A percentile compares a stretch with the other conserved stretches of the same genome.
phyloP scores from a whole-genome alignment of 2,113 vertebrate genomes.

The Thermophis baileyi region DNA sequence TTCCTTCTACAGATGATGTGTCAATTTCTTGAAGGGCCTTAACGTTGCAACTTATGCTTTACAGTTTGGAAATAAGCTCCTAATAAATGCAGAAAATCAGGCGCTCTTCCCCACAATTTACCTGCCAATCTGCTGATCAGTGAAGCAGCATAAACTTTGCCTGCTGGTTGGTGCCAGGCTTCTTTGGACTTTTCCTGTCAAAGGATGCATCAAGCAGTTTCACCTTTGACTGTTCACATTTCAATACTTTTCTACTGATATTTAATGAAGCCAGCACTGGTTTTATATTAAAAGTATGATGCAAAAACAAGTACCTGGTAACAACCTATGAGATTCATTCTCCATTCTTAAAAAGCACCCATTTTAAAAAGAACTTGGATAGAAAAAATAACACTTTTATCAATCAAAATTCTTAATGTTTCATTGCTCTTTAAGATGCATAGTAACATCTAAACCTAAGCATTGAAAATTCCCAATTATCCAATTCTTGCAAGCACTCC shows the following conservation, averaged over 20 bases:
- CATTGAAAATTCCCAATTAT: neutral
- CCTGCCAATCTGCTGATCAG: neutral
- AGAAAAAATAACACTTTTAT: neutral
- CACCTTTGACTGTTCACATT: neutral
- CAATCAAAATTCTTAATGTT: neutral
- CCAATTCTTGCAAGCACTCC: conserved; percentile 71
- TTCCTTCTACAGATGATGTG: neutral
- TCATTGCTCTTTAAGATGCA: neutral
- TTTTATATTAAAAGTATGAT: neutral
- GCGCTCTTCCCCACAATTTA: neutral
- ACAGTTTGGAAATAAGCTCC: neutral
- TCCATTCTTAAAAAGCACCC: neutral
- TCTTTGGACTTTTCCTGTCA: neutral
- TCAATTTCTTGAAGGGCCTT: neutral
- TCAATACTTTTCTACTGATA: neutral
- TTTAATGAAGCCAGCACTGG: neutral
- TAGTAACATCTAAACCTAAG: neutral
- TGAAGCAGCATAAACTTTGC: neutral
- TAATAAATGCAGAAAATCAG: neutral
- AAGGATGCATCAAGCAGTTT: neutral
- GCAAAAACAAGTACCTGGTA: neutral
- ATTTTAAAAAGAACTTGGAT: neutral
- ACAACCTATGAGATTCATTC: neutral
- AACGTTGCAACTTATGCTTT: neutral
- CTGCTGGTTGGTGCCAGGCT: neutral